phyloP scores from a whole-genome alignment of 2,113 vertebrate species.

The Poecilia latipinna region DNA sequence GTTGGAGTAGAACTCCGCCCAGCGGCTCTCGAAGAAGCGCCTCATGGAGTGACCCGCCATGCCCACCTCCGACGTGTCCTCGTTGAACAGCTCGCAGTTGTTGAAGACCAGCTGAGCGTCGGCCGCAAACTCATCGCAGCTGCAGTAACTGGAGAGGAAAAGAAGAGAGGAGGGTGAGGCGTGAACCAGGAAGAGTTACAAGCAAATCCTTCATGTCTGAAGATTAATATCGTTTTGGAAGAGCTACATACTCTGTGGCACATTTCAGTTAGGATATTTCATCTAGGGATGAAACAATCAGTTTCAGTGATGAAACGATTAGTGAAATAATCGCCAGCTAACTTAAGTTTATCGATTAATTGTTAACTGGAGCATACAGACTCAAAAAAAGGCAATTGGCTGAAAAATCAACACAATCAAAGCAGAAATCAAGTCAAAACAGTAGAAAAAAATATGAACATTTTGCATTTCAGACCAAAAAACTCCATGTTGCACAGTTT shows the following conservation, averaged over 20 bases:
- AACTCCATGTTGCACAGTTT: too few species aligned
- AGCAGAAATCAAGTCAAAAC: too few species aligned
- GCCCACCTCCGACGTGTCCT: conserved; percentile 93
- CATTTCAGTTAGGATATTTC: neutral
- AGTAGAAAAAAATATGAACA: too few species aligned
- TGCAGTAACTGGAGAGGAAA: conserved; percentile 84
- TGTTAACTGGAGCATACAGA: too few species aligned
- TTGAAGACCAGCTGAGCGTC: conserved; percentile 91
- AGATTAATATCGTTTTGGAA: neutral
- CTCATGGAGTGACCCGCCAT: conserved; percentile 89
- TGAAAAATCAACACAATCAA: too few species aligned
- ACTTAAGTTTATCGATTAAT: too few species aligned
- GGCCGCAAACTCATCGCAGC: conserved; percentile 90
- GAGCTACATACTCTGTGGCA: neutral
- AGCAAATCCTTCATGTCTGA: neutral
- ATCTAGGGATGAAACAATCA: neutral
- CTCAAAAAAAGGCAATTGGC: too few species aligned
- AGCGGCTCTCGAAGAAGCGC: conserved; percentile 92
- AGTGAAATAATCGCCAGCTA: too few species aligned
- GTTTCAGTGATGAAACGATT: too few species aligned
- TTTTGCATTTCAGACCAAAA: too few species aligned
- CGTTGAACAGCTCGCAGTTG: conserved; percentile 95
- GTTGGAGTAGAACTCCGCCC: conserved; percentile 93
- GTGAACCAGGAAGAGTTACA: neutral
- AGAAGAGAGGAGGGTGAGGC: neutral